A percentile compares a stretch with the other conserved stretches of the same genome.
phyloP scores from a whole-genome alignment of 2,888 invertebrate species.

The Dynastes tityus region DNA sequence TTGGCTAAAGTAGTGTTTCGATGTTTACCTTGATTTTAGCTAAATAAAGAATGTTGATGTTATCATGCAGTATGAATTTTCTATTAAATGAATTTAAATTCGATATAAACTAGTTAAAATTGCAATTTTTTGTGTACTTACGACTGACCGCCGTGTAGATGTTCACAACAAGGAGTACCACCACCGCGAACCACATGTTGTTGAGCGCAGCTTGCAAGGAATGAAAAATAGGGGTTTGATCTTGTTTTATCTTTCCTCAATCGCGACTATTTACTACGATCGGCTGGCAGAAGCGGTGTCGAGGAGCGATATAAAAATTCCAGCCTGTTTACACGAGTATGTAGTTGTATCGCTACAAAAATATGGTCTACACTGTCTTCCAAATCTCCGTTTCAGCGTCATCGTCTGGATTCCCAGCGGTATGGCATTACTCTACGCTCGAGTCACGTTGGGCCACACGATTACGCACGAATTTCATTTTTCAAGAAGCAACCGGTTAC shows the following conservation, averaged over 20 bases:
- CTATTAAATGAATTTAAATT: background rate
- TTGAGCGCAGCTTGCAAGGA: background rate
- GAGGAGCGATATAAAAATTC: background rate
- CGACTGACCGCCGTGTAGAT: background rate
- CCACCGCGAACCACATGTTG: constrained; percentile 16
- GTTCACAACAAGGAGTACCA: background rate
- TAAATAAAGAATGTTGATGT: background rate
- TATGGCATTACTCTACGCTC: background rate
- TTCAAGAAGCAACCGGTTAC: constrained; percentile 14
- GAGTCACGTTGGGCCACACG: background rate
- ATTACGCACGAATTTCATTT: background rate
- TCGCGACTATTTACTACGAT: background rate
- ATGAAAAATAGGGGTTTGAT: background rate
- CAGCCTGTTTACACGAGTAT: background rate
- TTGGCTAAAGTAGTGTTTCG: background rate
- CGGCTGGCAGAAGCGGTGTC: background rate
- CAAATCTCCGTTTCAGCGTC: constrained; percentile 27
- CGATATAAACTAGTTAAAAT: background rate
- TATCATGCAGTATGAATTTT: background rate
- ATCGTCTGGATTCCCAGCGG: constrained; percentile 11
- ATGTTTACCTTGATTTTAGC: background rate
- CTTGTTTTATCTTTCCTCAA: constrained; percentile 1
- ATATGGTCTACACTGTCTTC: constrained; percentile 12
- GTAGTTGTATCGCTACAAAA: background rate
- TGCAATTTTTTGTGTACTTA: constrained; percentile 6